Conservation (phyloP, 2,888 invertebrate genomes). For the Cabera pusaria region DNA sequence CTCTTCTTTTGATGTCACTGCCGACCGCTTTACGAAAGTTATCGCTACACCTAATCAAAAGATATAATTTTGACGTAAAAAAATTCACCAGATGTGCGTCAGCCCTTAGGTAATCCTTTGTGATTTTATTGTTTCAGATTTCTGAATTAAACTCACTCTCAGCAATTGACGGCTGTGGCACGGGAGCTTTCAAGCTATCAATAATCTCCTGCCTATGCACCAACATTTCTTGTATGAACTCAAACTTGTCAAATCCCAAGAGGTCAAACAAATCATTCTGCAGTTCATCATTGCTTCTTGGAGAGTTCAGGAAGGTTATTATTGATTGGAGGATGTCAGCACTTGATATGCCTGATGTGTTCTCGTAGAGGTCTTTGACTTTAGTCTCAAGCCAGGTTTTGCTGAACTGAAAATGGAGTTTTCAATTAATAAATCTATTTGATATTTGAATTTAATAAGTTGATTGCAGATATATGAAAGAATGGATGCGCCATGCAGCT, state of each 20-base stretch:
- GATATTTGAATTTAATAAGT: too few species aligned
- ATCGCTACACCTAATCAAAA: too few species aligned
- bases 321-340: conserved; percentile 84
- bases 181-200: conserved; percentile 55
- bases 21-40: too few species aligned
- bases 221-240: conserved; percentile 87
- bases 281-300: conserved; percentile 86
- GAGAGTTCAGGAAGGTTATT: conserved; percentile 84
- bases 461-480: too few species aligned
- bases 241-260: conserved; percentile 93
- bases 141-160: conserved; percentile 69
- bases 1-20: too few species aligned
- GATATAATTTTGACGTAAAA: too few species aligned
- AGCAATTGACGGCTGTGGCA: conserved; percentile 54
- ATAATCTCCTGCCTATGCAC: conserved; percentile 84
- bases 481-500: too few species aligned
- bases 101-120: too few species aligned
- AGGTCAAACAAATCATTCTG: conserved; percentile 94
- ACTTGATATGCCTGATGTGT: conserved; percentile 73
- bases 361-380: conserved; percentile 75
- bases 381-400: conserved; percentile 81
- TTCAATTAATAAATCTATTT: too few species aligned
- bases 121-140: too few species aligned
- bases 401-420: conserved; percentile 80
- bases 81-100: too few species aligned